These are phyloP conservation scores for Euwallacea similis DNA, from an alignment of 1,140 invertebrate species.

Conservation along the genomic window DNA sequence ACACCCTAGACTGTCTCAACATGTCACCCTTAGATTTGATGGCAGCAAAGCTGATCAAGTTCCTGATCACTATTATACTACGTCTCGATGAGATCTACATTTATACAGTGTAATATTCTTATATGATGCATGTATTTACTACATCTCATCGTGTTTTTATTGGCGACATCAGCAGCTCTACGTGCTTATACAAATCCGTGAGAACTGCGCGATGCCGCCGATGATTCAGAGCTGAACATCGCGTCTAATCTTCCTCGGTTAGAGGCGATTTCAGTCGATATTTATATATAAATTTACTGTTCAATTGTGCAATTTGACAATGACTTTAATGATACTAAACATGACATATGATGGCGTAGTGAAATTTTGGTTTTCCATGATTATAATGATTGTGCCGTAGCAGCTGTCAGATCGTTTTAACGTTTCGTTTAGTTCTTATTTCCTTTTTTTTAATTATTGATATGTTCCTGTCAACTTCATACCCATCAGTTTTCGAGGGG, in stretches of 20 bases:
- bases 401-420: constrained; percentile 45
- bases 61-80: constrained; percentile 34
- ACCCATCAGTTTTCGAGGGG: constrained; percentile 42
- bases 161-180: not conserved
- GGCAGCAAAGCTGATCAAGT: constrained; percentile 50
- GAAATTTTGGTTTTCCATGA: constrained; percentile 45
- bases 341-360: constrained; percentile 51
- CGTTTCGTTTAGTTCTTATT: constrained; percentile 16
- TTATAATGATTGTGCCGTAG: constrained; percentile 51
- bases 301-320: constrained; percentile 48
- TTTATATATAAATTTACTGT: constrained; percentile 42
- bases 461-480: constrained; percentile 47
- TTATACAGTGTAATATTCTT: constrained; percentile 46
- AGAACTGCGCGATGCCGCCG: too few relatives aligned
- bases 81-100: constrained; percentile 23
- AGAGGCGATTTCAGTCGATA: constrained; percentile 25
- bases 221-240: too few relatives aligned
- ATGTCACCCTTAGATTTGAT: constrained; percentile 47
- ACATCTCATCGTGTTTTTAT: constrained; percentile 18
- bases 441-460: constrained; percentile 41
- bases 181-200: not conserved
- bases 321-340: constrained; percentile 47
- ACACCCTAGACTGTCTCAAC: constrained; percentile 41
- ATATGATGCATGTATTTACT: constrained; percentile 48
- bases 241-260: constrained; percentile 5